A percentile compares a stretch with the other conserved stretches of the same genome.
phyloP scores from a whole-genome alignment of 2,113 vertebrate species.

The Ibidorhyncha struthersii region DNA sequence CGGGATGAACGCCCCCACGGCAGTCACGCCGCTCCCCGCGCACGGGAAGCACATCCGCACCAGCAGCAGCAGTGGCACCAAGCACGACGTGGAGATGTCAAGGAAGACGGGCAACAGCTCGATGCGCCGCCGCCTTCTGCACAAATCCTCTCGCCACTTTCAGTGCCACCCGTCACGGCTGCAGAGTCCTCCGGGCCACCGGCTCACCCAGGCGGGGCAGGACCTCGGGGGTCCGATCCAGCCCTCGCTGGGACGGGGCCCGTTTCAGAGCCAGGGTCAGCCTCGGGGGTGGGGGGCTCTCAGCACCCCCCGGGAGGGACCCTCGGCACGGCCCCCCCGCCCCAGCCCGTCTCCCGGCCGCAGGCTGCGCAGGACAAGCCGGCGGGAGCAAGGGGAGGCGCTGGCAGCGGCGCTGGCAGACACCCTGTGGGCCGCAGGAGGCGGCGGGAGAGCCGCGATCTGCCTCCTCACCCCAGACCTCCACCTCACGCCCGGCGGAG shows the following conservation, averaged over 20 bases:
- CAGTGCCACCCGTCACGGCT: neutral
- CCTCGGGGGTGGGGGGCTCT: neutral
- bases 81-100: fast-evolving
- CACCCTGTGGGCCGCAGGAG: constrained; percentile 86
- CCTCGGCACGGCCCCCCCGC: neutral
- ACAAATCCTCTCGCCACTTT: neutral
- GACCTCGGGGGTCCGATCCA: neutral
- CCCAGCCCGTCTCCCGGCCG: neutral
- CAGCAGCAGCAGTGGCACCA: fast-evolving
- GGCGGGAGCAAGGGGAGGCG: constrained; percentile 69
- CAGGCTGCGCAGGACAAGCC: constrained; percentile 73
- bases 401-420: constrained; percentile 72
- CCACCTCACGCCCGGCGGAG: constrained; percentile 8
- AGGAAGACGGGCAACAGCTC: neutral
- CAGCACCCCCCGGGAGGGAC: fast-evolving
- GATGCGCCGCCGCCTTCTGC: fast-evolving
- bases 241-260: neutral
- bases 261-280: neutral
- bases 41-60: fast-evolving
- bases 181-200: too few species aligned
- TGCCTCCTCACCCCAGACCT: constrained; percentile 71
- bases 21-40: fast-evolving
- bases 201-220: neutral
- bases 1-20: neutral
- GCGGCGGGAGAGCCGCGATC: constrained; percentile 64